These are phyloP conservation scores for Alviniconcha marisindica DNA, from an alignment of 1,140 invertebrate genomes.

Conservation along the genomic window DNA sequence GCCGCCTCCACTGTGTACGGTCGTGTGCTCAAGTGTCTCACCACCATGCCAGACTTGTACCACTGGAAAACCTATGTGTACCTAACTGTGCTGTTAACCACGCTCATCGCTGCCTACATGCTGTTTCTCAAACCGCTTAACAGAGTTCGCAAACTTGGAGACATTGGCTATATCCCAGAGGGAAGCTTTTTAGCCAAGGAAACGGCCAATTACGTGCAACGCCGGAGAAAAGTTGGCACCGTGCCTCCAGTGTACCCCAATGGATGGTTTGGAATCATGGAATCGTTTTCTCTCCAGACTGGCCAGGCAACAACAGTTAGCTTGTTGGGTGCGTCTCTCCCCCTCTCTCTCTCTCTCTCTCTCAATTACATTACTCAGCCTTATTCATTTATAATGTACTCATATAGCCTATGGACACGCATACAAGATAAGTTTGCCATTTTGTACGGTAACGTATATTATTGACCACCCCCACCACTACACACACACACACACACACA, in stretches of 20 bases:
- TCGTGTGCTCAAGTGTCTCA: conserved; percentile 40
- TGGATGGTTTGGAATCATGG: conserved; percentile 89
- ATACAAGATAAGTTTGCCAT: no score
- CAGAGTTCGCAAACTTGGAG: conserved; percentile 70
- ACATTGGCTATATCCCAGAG: conserved; percentile 76
- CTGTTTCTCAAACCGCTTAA: conserved; percentile 66
- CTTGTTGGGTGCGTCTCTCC: conserved; percentile 52
- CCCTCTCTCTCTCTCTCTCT: no score
- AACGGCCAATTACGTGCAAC: conserved; percentile 75
- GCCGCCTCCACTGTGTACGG: conserved; percentile 43
- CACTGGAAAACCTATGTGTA: conserved; percentile 52
- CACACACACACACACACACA: no score
- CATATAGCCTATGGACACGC: no score
- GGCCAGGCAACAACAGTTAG: conserved; percentile 82
- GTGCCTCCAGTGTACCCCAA: conserved; percentile 88
- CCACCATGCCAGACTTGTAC: conserved; percentile 47
- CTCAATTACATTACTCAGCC: no score
- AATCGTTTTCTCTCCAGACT: conserved; percentile 81
- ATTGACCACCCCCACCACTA: no score
- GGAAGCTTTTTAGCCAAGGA: conserved; percentile 69
- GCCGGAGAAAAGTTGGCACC: conserved; percentile 77
- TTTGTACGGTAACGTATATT: no score
- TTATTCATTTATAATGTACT: no score
- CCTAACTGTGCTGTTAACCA: conserved; percentile 18
- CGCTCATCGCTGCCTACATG: conserved; percentile 51